phyloP scores from a whole-genome alignment of 2,113 vertebrate genomes.

The pig (Sus scrofa) region DNA sequence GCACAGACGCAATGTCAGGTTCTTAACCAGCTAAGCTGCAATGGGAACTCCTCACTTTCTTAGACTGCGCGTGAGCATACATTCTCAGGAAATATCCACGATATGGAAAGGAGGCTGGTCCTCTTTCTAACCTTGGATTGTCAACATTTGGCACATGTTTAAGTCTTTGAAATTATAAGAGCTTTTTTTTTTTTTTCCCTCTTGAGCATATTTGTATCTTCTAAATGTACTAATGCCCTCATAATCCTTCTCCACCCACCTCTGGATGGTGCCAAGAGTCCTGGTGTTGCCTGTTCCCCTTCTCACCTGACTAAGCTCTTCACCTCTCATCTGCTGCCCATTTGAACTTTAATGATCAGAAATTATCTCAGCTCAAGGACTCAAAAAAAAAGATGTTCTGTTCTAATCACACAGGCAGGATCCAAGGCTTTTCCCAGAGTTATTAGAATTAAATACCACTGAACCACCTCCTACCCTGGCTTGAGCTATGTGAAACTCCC shows the following conservation, averaged over 20 bases:
- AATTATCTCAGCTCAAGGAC: background rate
- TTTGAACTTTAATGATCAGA: background rate
- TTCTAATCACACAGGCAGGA: background rate
- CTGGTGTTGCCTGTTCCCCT: background rate
- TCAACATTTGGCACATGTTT: background rate
- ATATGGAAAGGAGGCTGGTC: background rate
- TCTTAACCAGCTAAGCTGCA: no score
- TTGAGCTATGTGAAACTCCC: background rate
- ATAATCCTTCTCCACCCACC: no score
- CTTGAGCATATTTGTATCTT: background rate
- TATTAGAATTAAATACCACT: background rate
- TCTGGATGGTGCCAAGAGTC: background rate
- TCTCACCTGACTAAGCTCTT: background rate
- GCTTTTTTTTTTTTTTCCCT: background rate
- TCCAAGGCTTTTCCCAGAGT: background rate
- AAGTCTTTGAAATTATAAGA: background rate
- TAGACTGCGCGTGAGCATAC: background rate
- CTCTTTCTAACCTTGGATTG: background rate
- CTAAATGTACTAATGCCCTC: background rate
- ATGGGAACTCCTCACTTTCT: background rate
- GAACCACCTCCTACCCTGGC: background rate
- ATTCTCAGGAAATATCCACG: background rate
- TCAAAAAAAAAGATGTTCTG: constrained; percentile 14
- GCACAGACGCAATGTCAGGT: no score
- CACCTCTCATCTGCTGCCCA: background rate